Conservation (phyloP, 2,888 invertebrate species). For the Synergus itoensis region DNA sequence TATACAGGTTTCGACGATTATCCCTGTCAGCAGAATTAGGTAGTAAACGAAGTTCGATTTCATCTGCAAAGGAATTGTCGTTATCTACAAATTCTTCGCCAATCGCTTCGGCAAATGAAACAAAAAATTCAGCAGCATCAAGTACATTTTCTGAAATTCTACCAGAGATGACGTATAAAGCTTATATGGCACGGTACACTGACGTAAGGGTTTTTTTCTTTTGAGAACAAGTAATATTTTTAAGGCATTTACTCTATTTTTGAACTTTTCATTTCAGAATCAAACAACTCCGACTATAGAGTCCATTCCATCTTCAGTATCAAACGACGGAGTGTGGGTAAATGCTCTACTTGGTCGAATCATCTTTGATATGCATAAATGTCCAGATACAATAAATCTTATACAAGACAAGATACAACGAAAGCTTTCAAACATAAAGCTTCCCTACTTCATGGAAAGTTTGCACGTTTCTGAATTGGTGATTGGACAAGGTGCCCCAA, state of each 20-base stretch:
- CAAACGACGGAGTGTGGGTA: conserved; percentile 83
- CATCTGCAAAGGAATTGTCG: conserved; percentile 63
- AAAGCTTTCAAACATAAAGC: conserved; percentile 91
- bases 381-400: conserved; percentile 84
- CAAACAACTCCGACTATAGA: conserved; percentile 58
- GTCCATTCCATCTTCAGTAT: conserved; percentile 54
- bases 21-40: conserved; percentile 76
- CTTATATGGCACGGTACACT: conserved; percentile 72
- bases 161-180: conserved; percentile 68
- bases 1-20: conserved; percentile 80
- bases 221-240: conserved; percentile 33
- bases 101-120: conserved; percentile 60
- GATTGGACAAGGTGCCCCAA: conserved; percentile 84
- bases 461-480: conserved; percentile 87
- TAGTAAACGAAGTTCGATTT: conserved; percentile 65
- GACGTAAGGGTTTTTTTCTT: conserved; percentile 63
- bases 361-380: conserved; percentile 90
- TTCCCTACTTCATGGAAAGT: conserved; percentile 93
- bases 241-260: background rate
- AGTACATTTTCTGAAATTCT: conserved; percentile 62
- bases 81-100: conserved; percentile 57
- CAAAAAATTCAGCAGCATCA: conserved; percentile 63
- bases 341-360: conserved; percentile 89
- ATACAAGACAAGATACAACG: conserved; percentile 90
- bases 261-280: conserved; percentile 49